Evolutionary conservation across 2,113 vertebrate species (phyloP).

Genomic region (Xenus cinereus): DNA sequence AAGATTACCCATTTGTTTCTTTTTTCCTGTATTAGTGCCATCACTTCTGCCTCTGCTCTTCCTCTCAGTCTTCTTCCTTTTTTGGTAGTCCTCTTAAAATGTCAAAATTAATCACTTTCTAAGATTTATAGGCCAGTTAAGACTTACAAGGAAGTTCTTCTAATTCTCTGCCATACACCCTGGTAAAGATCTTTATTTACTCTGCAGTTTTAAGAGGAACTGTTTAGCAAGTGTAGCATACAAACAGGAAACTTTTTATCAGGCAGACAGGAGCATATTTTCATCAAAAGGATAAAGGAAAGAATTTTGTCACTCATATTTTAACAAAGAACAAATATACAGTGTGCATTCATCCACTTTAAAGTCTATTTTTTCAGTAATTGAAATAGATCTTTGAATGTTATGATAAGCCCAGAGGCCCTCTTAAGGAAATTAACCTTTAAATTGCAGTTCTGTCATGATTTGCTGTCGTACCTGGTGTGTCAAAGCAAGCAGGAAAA

Average conservation of each 20-base stretch:
- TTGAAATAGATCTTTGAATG: neutral
- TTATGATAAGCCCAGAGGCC: neutral
- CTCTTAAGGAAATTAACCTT: neutral
- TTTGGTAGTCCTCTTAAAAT: neutral
- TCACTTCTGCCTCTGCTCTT: neutral
- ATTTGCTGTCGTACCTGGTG: neutral
- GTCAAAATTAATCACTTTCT: neutral
- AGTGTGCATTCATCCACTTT: neutral
- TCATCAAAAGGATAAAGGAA: neutral
- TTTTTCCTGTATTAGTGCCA: neutral
- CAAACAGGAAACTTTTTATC: neutral
- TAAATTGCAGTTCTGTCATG: neutral
- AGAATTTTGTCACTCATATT: neutral
- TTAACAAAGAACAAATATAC: neutral
- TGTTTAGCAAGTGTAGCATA: neutral
- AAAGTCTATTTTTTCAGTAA: neutral
- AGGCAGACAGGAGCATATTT: neutral
- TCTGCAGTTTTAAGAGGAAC: neutral
- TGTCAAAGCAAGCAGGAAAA: neutral
- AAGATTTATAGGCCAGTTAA: neutral
- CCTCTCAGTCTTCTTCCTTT: neutral
- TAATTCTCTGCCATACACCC: neutral
- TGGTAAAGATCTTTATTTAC: neutral
- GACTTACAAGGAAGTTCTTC: neutral
- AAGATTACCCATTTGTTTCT: neutral